Evolutionary conservation across 2,888 invertebrate species (phyloP).

Genomic region (Pterostichus niger): DNA sequence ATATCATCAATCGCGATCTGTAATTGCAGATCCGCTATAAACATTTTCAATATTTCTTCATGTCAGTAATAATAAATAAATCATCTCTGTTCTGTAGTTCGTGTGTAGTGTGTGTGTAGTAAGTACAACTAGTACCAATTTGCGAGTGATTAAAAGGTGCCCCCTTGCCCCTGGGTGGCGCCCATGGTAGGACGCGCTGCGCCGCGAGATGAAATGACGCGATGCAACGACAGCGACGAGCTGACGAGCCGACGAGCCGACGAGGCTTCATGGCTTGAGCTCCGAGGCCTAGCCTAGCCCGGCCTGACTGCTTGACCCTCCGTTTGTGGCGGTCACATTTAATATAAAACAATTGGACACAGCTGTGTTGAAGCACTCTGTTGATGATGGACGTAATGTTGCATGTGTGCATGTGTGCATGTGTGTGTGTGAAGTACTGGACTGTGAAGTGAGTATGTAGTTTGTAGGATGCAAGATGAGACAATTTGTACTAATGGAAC

Average conservation of each 20-base stretch:
- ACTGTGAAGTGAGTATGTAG: background rate
- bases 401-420: slow-evolving; percentile 6
- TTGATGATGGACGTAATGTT: slow-evolving; percentile 4
- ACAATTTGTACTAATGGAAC: slow-evolving; percentile 29
- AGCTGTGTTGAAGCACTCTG: slow-evolving; percentile 40
- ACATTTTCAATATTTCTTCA: too few species aligned
- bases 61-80: too few species aligned
- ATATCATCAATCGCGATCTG: too few species aligned
- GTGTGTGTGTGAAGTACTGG: background rate
- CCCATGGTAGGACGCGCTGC: background rate
- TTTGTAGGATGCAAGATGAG: slow-evolving; percentile 33
- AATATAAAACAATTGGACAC: slow-evolving; percentile 62
- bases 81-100: too few species aligned
- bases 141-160: too few species aligned
- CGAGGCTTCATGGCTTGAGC: background rate
- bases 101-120: too few species aligned
- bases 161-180: background rate
- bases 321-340: slow-evolving; percentile 57
- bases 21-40: too few species aligned
- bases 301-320: slow-evolving; percentile 51
- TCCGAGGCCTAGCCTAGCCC: background rate
- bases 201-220: slow-evolving; percentile 1
- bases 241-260: background rate
- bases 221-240: background rate
- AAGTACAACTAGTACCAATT: too few species aligned